Conservation (phyloP, 2,113 vertebrate genomes). For the Malurus alboscapulatus region DNA sequence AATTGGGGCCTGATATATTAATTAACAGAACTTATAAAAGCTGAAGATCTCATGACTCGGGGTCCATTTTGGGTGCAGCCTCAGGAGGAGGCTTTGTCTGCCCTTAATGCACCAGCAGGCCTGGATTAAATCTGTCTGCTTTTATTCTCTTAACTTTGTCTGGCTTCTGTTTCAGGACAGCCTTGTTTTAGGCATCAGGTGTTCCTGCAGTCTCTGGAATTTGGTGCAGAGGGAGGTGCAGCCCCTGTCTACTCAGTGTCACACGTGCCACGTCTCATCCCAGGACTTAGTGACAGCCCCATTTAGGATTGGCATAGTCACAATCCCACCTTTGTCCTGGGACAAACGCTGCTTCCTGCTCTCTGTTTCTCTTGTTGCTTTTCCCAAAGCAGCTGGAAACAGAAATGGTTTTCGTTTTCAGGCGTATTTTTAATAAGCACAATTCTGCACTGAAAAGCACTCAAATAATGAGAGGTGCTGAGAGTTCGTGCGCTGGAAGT, state of each 20-base stretch:
- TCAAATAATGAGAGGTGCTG: conserved; percentile 34
- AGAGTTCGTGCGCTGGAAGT: not conserved
- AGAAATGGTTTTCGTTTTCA: not conserved
- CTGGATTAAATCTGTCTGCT: too few relatives aligned
- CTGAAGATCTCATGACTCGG: too few relatives aligned
- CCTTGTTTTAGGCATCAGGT: not conserved
- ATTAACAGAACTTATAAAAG: too few relatives aligned
- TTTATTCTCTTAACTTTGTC: too few relatives aligned
- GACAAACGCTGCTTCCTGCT: not conserved
- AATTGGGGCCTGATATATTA: too few relatives aligned
- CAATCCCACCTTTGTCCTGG: not conserved
- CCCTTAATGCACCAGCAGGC: too few relatives aligned
- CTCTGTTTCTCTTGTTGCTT: not conserved
- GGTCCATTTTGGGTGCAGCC: too few relatives aligned
- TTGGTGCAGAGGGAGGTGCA: not conserved
- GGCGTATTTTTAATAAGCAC: not conserved
- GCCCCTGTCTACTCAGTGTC: not conserved
- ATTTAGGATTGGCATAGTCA: not conserved
- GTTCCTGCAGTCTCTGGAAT: not conserved
- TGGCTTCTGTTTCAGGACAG: too few relatives aligned
- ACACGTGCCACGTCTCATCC: not conserved
- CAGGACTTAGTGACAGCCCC: not conserved
- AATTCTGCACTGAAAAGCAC: conserved; percentile 41
- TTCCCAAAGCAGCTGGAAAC: conserved; percentile 34
- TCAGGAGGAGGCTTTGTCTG: too few relatives aligned